Conservation (phyloP, 2,888 invertebrate genomes). For the Chrysina gloriosa region DNA sequence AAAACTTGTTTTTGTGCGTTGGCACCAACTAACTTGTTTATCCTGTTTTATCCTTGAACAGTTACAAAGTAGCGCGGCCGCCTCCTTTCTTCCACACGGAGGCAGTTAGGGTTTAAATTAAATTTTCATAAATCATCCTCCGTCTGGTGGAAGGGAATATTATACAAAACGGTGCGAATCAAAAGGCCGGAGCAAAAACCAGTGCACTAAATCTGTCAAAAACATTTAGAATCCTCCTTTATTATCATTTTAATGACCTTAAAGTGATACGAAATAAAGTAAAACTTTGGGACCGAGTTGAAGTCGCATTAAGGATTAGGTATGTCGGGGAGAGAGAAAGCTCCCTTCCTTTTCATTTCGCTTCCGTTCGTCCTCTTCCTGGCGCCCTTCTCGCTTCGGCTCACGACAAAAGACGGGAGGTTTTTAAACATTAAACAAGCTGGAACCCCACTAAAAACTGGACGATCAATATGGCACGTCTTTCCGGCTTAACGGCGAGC, state of each 20-base stretch:
- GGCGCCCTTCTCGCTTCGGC: background rate
- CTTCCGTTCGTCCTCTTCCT: background rate
- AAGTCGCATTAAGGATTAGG: constrained; percentile 37
- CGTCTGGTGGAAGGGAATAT: constrained; percentile 10
- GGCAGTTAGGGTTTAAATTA: constrained; percentile 25
- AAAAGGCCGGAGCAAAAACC: constrained; percentile 30
- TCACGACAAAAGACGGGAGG: background rate
- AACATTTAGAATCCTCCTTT: constrained; percentile 36
- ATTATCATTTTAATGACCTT: constrained; percentile 38
- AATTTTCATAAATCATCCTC: constrained; percentile 36
- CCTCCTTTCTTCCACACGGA: background rate
- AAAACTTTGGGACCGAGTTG: constrained; percentile 33
- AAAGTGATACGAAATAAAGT: constrained; percentile 36
- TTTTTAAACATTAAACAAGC: constrained; percentile 37
- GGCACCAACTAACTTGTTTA: constrained; percentile 1
- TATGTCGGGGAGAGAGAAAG: constrained; percentile 17
- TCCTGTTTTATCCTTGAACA: background rate
- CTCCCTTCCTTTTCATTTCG: constrained; percentile 4
- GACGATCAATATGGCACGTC: constrained; percentile 34
- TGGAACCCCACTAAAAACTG: constrained; percentile 32
- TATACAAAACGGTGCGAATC: constrained; percentile 22
- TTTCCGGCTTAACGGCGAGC: constrained; percentile 23
- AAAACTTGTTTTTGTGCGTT: too few relatives aligned
- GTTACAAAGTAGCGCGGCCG: background rate
- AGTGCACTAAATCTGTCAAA: constrained; percentile 35